phyloP scores from a whole-genome alignment of 2,797 vertebrate species.

The Pseudotriccus pelzelni region DNA sequence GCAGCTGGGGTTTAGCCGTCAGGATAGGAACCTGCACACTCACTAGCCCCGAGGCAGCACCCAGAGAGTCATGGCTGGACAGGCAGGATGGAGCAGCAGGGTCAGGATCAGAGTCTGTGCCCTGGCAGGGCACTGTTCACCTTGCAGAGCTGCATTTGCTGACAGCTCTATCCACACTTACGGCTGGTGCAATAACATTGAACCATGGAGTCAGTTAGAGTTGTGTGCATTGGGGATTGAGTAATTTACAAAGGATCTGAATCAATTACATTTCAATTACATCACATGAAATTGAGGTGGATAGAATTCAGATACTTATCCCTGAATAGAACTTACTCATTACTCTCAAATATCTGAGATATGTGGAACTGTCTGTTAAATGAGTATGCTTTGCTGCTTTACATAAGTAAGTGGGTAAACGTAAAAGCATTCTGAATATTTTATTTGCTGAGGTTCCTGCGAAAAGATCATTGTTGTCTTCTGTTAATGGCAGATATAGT shows the following conservation, averaged over 20 bases:
- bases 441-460: background rate
- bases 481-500: background rate
- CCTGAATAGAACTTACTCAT: background rate
- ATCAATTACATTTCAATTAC: constrained; percentile 22
- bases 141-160: background rate
- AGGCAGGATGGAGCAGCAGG: background rate
- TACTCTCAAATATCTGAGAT: background rate
- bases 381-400: background rate
- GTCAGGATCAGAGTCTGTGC: background rate
- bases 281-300: background rate
- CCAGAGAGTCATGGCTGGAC: background rate
- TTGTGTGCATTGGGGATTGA: background rate
- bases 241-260: constrained; percentile 21
- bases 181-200: background rate
- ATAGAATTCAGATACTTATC: constrained; percentile 10
- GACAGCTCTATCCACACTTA: background rate
- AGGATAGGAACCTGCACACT: background rate
- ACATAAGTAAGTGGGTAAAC: background rate
- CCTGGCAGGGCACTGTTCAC: background rate
- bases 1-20: background rate
- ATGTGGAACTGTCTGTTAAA: background rate
- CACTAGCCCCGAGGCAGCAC: background rate
- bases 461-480: background rate
- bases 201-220: background rate
- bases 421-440: background rate